Evolutionary conservation across 2,888 invertebrate genomes (phyloP).

Genomic region (Heteropelma amictum): DNA sequence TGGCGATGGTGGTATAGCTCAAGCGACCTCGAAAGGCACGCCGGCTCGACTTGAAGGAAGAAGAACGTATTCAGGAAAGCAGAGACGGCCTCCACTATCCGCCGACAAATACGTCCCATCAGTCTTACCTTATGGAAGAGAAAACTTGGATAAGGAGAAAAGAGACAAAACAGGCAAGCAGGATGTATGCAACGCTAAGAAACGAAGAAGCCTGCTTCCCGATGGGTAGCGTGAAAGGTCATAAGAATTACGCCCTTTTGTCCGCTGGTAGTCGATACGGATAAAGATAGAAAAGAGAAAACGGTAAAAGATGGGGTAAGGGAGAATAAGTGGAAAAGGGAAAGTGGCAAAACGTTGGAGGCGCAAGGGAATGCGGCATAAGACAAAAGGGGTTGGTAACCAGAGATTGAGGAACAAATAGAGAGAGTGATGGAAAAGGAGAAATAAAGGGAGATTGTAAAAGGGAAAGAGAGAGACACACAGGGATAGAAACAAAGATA

Average conservation of each 20-base stretch:
- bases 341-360: constrained; percentile 23
- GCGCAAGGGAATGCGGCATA: constrained; percentile 4
- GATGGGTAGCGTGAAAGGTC: not conserved
- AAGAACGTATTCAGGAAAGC: constrained; percentile 60
- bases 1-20: too few relatives aligned
- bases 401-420: not conserved
- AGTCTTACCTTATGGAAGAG: constrained; percentile 58
- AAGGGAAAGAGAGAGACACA: not conserved
- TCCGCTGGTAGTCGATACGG: not conserved
- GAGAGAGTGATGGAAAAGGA: constrained; percentile 2
- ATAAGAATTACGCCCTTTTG: not conserved
- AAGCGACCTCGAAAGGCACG: not conserved
- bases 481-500: constrained; percentile 41
- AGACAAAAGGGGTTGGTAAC: not conserved
- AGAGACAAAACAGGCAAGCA: not conserved
- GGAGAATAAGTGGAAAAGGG: not conserved
- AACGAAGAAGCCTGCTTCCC: constrained; percentile 21
- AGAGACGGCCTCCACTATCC: constrained; percentile 55
- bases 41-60: constrained; percentile 46
- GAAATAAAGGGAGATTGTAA: constrained; percentile 9
- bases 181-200: constrained; percentile 1
- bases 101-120: constrained; percentile 66
- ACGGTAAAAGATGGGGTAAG: constrained; percentile 6
- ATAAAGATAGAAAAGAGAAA: not conserved
- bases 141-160: constrained; percentile 14